Evolutionary conservation across 2,797 vertebrate genomes (phyloP).

Genomic region (Propithecus deckenii): DNA sequence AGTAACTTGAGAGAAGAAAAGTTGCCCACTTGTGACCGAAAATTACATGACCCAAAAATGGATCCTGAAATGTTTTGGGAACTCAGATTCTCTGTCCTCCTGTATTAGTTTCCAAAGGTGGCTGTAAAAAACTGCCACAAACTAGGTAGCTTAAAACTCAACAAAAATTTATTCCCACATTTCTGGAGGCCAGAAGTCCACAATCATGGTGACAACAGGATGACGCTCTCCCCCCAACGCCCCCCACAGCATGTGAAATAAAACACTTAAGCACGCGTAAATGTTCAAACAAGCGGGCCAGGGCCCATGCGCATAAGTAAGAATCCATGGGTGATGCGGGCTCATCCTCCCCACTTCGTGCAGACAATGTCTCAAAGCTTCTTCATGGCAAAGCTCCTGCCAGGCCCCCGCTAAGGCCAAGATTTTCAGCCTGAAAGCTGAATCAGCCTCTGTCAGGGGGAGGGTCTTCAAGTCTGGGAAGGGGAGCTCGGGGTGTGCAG

Average conservation of each 20-base stretch:
- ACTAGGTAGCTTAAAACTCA: background rate
- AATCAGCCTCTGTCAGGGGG: too few species aligned
- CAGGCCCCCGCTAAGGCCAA: too few species aligned
- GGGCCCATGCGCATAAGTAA: too few species aligned
- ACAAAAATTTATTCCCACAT: background rate
- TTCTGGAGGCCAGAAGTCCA: background rate
- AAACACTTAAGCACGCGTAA: too few species aligned
- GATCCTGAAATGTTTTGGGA: background rate
- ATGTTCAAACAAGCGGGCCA: too few species aligned
- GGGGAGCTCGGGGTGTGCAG: too few species aligned
- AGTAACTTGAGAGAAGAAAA: background rate
- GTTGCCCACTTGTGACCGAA: too few species aligned
- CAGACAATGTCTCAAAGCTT: too few species aligned
- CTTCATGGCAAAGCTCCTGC: too few species aligned
- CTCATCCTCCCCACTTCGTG: too few species aligned
- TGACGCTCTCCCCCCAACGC: rapidly evolving
- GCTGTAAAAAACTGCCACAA: background rate
- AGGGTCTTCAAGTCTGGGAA: background rate
- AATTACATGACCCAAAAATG: background rate
- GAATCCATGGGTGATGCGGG: too few species aligned
- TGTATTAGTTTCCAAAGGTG: background rate
- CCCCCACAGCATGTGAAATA: background rate
- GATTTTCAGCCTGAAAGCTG: too few species aligned
- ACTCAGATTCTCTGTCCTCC: background rate
- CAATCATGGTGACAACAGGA: background rate